These are phyloP conservation scores for Watsonalla cultraria DNA, from an alignment of 2,888 invertebrate species.

Conservation along the genomic window DNA sequence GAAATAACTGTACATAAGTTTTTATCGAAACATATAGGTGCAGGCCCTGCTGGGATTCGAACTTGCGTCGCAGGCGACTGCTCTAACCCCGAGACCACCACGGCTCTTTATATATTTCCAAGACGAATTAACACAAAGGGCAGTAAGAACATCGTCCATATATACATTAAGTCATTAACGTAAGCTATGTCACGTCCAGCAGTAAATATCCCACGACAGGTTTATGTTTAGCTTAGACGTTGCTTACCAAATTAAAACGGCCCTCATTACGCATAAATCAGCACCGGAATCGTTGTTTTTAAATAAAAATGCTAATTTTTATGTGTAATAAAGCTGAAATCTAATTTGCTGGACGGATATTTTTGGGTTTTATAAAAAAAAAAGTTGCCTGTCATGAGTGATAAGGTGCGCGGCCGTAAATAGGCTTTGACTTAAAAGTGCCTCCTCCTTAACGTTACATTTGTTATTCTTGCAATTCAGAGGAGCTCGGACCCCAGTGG, in stretches of 20 bases:
- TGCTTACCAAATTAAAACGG: conserved; percentile 65
- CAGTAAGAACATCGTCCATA: background rate
- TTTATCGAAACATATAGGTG: too few relatives aligned
- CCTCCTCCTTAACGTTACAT: too few relatives aligned
- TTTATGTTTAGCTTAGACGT: conserved; percentile 58
- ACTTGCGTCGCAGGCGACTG: too few relatives aligned
- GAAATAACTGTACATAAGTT: too few relatives aligned
- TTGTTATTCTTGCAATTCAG: too few relatives aligned
- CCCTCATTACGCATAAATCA: conserved; percentile 66
- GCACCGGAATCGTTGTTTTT: conserved; percentile 39
- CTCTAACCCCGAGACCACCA: too few relatives aligned
- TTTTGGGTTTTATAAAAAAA: conserved; percentile 29
- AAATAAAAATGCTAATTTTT: conserved; percentile 43
- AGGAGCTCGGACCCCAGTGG: too few relatives aligned
- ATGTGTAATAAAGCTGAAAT: conserved; percentile 42
- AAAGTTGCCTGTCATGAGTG: conserved; percentile 19
- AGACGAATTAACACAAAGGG: background rate
- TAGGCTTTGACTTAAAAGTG: too few relatives aligned
- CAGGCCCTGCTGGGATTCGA: too few relatives aligned
- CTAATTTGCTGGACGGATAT: conserved; percentile 38
- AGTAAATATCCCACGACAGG: conserved; percentile 59
- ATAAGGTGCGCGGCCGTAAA: too few relatives aligned
- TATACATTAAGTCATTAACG: conserved; percentile 4
- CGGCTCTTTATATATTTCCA: too few relatives aligned
- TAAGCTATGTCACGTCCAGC: conserved; percentile 22